These are phyloP conservation scores for Dendroctonus valens DNA, from an alignment of 1,140 invertebrate genomes.

Conservation along the genomic window DNA sequence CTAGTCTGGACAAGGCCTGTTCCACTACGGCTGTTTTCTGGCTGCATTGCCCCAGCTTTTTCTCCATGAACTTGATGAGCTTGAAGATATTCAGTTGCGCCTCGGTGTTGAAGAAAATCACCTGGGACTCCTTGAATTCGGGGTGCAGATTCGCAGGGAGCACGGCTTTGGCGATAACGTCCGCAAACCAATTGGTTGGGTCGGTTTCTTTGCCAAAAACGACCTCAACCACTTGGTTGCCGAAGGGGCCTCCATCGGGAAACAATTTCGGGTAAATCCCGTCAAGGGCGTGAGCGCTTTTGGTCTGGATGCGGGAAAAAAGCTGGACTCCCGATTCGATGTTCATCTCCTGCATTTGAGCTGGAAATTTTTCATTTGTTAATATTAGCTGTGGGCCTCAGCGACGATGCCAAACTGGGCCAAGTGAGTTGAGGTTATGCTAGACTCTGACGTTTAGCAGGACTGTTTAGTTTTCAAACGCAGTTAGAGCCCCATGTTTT, in stretches of 20 bases:
- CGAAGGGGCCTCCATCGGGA: conserved; percentile 26
- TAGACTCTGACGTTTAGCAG: too few species aligned
- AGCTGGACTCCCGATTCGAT: conserved; percentile 37
- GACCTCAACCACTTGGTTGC: conserved; percentile 33
- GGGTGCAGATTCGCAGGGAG: conserved; percentile 20
- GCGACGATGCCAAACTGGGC: too few species aligned
- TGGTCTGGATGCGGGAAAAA: conserved; percentile 29
- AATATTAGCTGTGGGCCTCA: too few species aligned
- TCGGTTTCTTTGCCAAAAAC: conserved; percentile 16
- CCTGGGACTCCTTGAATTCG: conserved; percentile 30
- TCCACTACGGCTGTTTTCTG: conserved; percentile 20
- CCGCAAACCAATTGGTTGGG: conserved; percentile 29
- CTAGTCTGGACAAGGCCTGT: conserved; percentile 26
- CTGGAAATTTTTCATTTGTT: not conserved
- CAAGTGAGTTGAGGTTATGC: too few species aligned
- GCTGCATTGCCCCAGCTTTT: conserved; percentile 24
- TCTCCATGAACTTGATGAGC: conserved; percentile 37
- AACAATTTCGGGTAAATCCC: conserved; percentile 33
- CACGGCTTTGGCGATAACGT: conserved; percentile 34
- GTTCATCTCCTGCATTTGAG: conserved; percentile 17
- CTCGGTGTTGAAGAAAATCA: conserved; percentile 33
- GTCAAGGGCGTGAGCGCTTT: conserved; percentile 19
- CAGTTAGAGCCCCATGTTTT: too few species aligned
- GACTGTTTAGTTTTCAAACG: too few species aligned
- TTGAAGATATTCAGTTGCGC: conserved; percentile 35